Conservation (phyloP, 2,888 invertebrate species). For the Lordiphosa fenestrarum region DNA sequence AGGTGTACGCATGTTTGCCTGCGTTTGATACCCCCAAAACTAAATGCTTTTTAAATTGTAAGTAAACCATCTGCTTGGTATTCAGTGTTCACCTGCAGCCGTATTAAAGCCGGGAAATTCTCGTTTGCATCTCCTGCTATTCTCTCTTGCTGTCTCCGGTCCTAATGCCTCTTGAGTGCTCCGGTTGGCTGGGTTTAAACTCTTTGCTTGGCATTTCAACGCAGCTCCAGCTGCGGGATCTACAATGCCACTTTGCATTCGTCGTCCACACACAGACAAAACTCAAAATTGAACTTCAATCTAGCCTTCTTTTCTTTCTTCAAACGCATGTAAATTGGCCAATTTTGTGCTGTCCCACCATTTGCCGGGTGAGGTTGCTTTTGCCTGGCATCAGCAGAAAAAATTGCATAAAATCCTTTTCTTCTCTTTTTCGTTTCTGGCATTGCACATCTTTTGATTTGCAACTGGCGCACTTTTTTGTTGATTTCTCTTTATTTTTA, state of each 20-base stretch:
- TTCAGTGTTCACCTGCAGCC: constrained; percentile 30
- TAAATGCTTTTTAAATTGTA: constrained; percentile 49
- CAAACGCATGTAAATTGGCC: constrained; percentile 73
- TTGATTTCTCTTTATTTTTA: constrained; percentile 34
- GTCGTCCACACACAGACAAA: constrained; percentile 14
- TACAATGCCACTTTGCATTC: constrained; percentile 57
- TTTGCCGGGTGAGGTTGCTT: constrained; percentile 11
- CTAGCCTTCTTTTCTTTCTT: constrained; percentile 34
- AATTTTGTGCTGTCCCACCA: constrained; percentile 53
- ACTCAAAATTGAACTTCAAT: constrained; percentile 65
- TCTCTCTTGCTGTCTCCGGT: constrained; percentile 17
- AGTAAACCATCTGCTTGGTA: constrained; percentile 18
- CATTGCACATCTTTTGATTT: constrained; percentile 49
- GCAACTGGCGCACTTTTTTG: constrained; percentile 54
- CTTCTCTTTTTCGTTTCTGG: constrained; percentile 37
- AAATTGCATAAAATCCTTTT: constrained; percentile 49
- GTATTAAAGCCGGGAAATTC: constrained; percentile 37
- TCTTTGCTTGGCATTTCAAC: constrained; percentile 57
- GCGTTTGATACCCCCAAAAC: constrained; percentile 17
- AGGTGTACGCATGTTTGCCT: constrained; percentile 33
- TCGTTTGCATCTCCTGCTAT: constrained; percentile 4
- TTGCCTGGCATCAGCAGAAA: constrained; percentile 12
- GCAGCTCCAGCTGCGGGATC: constrained; percentile 33
- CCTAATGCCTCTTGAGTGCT: constrained; percentile 65
- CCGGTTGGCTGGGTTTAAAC: constrained; percentile 68